Percentiles rank a stretch among this genome's conserved stretches.
These are phyloP conservation scores for Lymantria monacha DNA, from an alignment of 2,888 invertebrate genomes.

Conservation along the genomic window DNA sequence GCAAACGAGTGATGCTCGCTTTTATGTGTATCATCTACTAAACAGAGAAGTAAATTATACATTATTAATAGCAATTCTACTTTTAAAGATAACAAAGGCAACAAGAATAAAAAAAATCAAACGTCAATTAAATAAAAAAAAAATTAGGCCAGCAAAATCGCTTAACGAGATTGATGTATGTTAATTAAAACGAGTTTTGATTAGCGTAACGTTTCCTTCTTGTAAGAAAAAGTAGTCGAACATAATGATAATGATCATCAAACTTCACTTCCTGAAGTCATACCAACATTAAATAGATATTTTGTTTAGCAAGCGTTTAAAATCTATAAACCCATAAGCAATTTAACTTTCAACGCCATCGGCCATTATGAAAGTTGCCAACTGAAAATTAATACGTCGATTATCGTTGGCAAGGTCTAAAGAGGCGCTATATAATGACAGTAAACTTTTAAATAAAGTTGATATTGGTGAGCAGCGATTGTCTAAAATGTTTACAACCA, in stretches of 20 bases:
- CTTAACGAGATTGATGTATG: neutral
- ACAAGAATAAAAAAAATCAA: too few relatives aligned
- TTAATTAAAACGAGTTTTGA: neutral
- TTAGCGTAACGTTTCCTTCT: neutral
- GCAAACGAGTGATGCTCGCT: too few relatives aligned
- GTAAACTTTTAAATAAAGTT: conserved; percentile 1
- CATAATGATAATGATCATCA: neutral
- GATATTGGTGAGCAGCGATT: conserved; percentile 1
- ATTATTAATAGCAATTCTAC: too few relatives aligned
- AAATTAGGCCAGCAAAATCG: neutral
- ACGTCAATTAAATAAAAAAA: too few relatives aligned
- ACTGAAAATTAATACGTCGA: neutral
- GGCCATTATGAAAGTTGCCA: neutral
- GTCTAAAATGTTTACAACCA: too few relatives aligned
- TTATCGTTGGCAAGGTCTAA: neutral
- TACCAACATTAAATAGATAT: neutral
- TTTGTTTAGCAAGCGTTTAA: neutral
- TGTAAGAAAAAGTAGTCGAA: neutral
- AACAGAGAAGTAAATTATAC: too few relatives aligned
- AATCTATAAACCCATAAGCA: neutral
- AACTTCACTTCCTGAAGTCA: neutral
- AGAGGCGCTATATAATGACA: neutral
- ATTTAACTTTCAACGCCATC: neutral
- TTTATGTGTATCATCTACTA: too few relatives aligned
- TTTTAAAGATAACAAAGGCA: too few relatives aligned